phyloP scores from a whole-genome alignment of 92 coral and sea anemone species.

The Palythoa grandis region DNA sequence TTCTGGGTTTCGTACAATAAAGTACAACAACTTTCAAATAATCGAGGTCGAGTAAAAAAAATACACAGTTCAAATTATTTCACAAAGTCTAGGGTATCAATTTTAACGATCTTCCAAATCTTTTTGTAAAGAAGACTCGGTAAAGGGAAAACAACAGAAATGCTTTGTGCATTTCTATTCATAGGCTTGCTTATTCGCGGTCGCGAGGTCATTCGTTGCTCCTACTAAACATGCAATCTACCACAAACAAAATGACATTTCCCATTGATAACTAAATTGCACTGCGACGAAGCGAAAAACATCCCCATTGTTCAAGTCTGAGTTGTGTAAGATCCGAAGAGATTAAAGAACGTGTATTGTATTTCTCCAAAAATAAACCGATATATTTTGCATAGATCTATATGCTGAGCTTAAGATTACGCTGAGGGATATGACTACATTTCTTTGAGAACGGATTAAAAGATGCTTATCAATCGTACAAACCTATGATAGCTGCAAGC shows the following conservation, averaged over 20 bases:
- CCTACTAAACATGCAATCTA: slow-evolving; percentile 29
- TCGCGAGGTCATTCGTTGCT: slow-evolving; percentile 41
- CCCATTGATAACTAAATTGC: background rate
- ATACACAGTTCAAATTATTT: background rate
- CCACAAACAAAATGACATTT: background rate
- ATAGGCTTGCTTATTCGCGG: slow-evolving; percentile 8
- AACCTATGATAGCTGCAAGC: too few species aligned
- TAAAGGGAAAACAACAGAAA: background rate
- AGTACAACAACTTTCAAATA: too few species aligned
- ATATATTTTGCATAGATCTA: too few species aligned
- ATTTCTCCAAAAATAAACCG: background rate
- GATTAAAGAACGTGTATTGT: background rate
- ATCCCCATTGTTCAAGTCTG: background rate
- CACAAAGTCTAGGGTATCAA: background rate
- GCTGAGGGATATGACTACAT: too few species aligned
- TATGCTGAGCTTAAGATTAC: too few species aligned
- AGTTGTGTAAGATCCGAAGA: background rate
- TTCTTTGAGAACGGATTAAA: too few species aligned
- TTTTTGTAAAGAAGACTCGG: background rate
- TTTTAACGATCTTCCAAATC: background rate
- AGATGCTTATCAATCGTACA: too few species aligned
- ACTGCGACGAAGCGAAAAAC: background rate
- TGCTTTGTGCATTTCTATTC: background rate
- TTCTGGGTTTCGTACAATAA: too few species aligned
- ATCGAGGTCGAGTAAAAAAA: too few species aligned